phyloP scores from a whole-genome alignment of 2,113 vertebrate genomes.

The Bos javanicus region DNA sequence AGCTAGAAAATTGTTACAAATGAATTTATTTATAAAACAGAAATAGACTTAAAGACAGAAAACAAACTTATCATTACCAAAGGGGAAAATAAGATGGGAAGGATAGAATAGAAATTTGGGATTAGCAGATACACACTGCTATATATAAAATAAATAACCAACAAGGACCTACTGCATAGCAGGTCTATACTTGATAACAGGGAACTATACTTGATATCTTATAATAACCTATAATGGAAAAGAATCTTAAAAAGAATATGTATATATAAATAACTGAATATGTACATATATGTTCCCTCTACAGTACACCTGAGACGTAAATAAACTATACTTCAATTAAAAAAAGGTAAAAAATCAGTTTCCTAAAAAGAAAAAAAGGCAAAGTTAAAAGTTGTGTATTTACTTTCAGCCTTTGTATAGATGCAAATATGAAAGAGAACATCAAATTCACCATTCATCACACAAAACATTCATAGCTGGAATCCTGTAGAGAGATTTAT shows the following conservation, averaged over 20 bases:
- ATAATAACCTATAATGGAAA: not conserved
- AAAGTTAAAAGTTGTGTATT: not conserved
- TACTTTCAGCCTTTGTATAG: not conserved
- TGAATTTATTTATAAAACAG: not conserved
- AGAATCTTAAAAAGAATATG: not conserved
- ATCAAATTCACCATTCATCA: not conserved
- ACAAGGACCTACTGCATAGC: not conserved
- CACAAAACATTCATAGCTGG: not conserved
- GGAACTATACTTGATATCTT: not conserved
- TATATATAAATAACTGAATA: not conserved
- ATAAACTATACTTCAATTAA: not conserved
- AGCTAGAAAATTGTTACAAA: not conserved
- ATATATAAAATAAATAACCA: not conserved
- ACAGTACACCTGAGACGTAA: not conserved
- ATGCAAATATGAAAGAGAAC: constrained; percentile 11
- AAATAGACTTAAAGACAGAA: not conserved
- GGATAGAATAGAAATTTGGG: not conserved
- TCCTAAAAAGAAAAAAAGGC: not conserved
- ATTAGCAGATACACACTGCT: not conserved
- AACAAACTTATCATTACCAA: not conserved
- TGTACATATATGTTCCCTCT: not conserved
- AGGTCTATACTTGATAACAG: too few species aligned
- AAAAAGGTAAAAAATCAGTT: not conserved
- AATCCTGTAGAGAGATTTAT: not conserved
- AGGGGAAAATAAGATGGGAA: not conserved